Evolutionary conservation across 2,797 vertebrate species (phyloP).

Genomic region (Syngnathus acus): DNA sequence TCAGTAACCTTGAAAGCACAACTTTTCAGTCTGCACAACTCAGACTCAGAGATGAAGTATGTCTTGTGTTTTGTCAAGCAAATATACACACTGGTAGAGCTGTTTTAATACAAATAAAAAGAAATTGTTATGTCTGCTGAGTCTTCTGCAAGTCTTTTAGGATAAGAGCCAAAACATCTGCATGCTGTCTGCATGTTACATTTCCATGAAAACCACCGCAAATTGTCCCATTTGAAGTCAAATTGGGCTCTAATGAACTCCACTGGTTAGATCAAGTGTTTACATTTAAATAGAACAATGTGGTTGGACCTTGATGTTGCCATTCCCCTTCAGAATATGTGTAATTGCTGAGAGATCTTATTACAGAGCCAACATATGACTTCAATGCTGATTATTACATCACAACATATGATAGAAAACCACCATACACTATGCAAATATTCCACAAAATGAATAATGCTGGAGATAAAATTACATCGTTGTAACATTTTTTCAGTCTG

Average conservation of each 20-base stretch:
- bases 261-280: background rate
- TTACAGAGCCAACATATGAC: too few relatives aligned
- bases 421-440: too few relatives aligned
- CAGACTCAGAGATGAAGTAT: constrained; percentile 26
- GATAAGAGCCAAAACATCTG: constrained; percentile 3
- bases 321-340: background rate
- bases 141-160: constrained; percentile 2
- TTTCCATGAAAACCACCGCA: background rate
- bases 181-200: background rate
- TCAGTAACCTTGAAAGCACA: constrained; percentile 24
- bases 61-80: constrained; percentile 26
- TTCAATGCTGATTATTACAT: too few relatives aligned
- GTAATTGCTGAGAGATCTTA: background rate
- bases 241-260: background rate
- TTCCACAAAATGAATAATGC: too few relatives aligned
- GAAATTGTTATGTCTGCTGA: constrained; percentile 11
- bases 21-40: constrained; percentile 25
- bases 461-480: too few relatives aligned
- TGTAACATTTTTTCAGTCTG: too few relatives aligned
- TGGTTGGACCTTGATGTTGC: background rate
- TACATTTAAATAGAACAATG: background rate
- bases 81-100: constrained; percentile 40
- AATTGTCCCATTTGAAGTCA: background rate
- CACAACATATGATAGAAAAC: too few relatives aligned
- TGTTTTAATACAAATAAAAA: constrained; percentile 13